Percentiles rank a stretch among this genome's conserved stretches.
Evolutionary conservation across 2,797 vertebrate species (phyloP).

Genomic region (Salmo trutta): DNA sequence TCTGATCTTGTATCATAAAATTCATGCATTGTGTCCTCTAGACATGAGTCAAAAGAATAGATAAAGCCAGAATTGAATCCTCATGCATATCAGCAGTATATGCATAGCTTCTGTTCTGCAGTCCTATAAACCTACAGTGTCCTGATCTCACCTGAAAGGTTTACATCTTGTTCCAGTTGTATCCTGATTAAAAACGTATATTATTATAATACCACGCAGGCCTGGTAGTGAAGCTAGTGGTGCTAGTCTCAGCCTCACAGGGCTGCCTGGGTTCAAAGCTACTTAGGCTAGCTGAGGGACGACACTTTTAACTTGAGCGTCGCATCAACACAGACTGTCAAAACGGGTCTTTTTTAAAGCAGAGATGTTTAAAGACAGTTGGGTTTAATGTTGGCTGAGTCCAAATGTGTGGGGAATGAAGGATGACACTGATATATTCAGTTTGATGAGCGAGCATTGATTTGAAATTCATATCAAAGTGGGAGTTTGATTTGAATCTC

Average conservation of each 20-base stretch:
- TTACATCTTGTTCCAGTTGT: constrained; percentile 35
- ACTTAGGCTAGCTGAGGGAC: constrained; percentile 40
- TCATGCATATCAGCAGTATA: neutral
- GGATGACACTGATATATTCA: constrained; percentile 66
- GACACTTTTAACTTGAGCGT: constrained; percentile 75
- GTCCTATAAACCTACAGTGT: neutral
- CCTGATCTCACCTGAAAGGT: constrained; percentile 1
- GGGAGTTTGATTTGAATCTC: constrained; percentile 54
- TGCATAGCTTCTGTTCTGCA: neutral
- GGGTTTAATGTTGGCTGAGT: constrained; percentile 57
- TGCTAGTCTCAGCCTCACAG: constrained; percentile 61
- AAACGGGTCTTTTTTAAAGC: constrained; percentile 58
- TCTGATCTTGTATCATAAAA: too few species aligned
- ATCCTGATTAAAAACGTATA: constrained; percentile 66
- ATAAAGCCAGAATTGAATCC: neutral
- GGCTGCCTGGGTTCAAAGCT: constrained; percentile 65
- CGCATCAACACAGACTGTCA: constrained; percentile 70
- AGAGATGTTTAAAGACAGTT: constrained; percentile 44
- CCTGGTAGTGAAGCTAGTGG: constrained; percentile 28
- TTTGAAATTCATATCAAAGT: constrained; percentile 74
- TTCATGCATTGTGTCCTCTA: neutral
- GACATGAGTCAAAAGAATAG: neutral
- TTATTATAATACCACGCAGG: constrained; percentile 53
- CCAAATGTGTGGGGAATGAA: constrained; percentile 51
- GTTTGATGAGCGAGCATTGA: constrained; percentile 77